Evolutionary conservation across 2,113 vertebrate genomes (phyloP).

Genomic region (Mus spicilegus): DNA sequence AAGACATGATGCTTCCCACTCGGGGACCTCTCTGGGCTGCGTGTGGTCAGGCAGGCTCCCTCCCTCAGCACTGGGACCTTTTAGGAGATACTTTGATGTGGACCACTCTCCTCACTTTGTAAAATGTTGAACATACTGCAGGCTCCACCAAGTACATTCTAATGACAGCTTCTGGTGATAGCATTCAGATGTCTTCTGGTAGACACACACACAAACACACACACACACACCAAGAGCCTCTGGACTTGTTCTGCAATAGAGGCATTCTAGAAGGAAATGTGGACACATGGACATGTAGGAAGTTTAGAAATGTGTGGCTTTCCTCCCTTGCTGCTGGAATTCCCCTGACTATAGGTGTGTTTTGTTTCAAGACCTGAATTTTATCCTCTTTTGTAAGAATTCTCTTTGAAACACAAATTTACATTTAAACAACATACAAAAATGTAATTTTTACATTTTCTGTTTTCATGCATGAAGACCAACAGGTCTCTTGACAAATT

Average conservation of each 20-base stretch:
- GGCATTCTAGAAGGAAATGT: background rate
- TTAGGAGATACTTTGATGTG: background rate
- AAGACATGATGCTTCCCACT: background rate
- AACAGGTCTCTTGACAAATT: slow-evolving; percentile 47
- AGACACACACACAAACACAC: background rate
- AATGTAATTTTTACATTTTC: background rate
- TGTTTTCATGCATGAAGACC: background rate
- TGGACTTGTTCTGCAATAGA: background rate
- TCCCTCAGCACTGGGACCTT: background rate
- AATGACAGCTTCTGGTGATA: background rate
- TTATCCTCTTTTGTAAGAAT: slow-evolving; percentile 11
- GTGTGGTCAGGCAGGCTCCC: background rate
- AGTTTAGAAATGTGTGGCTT: background rate
- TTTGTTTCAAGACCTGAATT: background rate
- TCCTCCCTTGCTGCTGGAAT: background rate
- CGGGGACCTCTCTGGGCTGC: background rate
- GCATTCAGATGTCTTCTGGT: background rate
- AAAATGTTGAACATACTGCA: background rate
- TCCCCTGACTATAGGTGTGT: background rate
- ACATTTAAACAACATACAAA: background rate
- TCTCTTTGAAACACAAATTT: slow-evolving; percentile 8
- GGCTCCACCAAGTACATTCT: background rate
- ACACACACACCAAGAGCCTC: background rate
- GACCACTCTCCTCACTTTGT: background rate
- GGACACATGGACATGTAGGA: background rate